Evolutionary conservation across 2,888 invertebrate genomes (phyloP).

Genomic region (Polyommatus iphigenia): DNA sequence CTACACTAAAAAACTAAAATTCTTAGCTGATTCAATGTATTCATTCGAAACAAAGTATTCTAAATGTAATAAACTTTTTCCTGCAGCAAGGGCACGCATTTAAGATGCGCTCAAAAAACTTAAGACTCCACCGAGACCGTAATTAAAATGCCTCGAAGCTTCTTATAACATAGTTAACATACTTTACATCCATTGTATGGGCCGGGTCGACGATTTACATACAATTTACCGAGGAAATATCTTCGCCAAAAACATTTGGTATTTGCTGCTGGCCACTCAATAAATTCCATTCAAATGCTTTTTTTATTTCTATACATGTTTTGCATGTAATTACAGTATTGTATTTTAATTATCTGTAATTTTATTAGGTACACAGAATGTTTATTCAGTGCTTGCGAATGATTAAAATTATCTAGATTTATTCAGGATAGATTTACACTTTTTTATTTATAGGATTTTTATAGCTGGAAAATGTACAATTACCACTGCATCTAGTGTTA

Average conservation of each 20-base stretch:
- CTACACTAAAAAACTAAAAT: too few species aligned
- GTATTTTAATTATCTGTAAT: constrained; percentile 8
- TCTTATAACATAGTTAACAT: constrained; percentile 21
- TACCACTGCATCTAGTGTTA: too few species aligned
- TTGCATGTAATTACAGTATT: constrained; percentile 13
- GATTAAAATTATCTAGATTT: too few species aligned
- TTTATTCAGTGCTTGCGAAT: neutral
- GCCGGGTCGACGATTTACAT: constrained; percentile 15
- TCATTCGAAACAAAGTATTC: neutral
- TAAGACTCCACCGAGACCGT: constrained; percentile 16
- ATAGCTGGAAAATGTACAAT: too few species aligned
- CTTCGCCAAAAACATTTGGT: constrained; percentile 12
- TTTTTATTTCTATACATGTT: neutral
- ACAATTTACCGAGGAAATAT: constrained; percentile 15
- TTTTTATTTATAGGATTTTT: too few species aligned
- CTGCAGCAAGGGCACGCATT: neutral
- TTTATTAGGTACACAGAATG: neutral
- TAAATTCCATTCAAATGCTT: constrained; percentile 21
- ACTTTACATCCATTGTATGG: constrained; percentile 17
- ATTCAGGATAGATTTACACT: too few species aligned
- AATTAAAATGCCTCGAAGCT: constrained; percentile 17
- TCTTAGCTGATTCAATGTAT: neutral
- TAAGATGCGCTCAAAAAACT: neutral
- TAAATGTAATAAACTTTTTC: neutral
- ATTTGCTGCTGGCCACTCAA: constrained; percentile 6